These are phyloP conservation scores for Apantesis nais DNA, from an alignment of 2,888 invertebrate genomes.

Conservation along the genomic window DNA sequence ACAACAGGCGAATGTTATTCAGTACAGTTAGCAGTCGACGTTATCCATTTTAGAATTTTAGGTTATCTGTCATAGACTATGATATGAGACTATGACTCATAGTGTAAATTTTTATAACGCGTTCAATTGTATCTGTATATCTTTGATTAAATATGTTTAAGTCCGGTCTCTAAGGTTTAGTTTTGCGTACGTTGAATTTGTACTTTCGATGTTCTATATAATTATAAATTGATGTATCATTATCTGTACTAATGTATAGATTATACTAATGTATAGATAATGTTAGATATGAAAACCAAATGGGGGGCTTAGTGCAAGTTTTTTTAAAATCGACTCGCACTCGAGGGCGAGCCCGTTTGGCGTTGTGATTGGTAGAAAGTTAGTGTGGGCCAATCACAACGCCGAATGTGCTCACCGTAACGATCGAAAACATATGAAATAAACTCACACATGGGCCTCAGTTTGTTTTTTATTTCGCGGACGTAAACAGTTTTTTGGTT, in stretches of 20 bases:
- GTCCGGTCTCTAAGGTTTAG: background rate
- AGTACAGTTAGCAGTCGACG: too few relatives aligned
- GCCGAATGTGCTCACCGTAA: too few relatives aligned
- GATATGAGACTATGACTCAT: background rate
- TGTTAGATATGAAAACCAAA: background rate
- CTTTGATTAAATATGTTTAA: background rate
- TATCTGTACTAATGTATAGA: background rate
- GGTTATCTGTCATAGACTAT: background rate
- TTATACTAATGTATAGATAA: slow-evolving; percentile 1
- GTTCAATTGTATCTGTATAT: background rate
- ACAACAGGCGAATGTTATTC: too few relatives aligned
- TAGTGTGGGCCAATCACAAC: too few relatives aligned
- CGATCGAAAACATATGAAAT: too few relatives aligned
- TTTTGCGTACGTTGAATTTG: background rate
- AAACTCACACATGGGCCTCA: too few relatives aligned
- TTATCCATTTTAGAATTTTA: too few relatives aligned
- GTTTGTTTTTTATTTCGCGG: background rate
- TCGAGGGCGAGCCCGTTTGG: too few relatives aligned
- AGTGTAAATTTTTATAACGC: background rate
- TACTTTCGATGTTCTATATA: background rate
- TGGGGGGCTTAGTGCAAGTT: too few relatives aligned
- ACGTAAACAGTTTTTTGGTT: background rate
- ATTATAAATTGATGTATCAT: background rate
- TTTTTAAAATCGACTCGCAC: too few relatives aligned
- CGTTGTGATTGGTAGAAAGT: too few relatives aligned